Evolutionary conservation across 2,797 vertebrate genomes (phyloP).

Genomic region (Microctenopoma stevenorrisi): DNA sequence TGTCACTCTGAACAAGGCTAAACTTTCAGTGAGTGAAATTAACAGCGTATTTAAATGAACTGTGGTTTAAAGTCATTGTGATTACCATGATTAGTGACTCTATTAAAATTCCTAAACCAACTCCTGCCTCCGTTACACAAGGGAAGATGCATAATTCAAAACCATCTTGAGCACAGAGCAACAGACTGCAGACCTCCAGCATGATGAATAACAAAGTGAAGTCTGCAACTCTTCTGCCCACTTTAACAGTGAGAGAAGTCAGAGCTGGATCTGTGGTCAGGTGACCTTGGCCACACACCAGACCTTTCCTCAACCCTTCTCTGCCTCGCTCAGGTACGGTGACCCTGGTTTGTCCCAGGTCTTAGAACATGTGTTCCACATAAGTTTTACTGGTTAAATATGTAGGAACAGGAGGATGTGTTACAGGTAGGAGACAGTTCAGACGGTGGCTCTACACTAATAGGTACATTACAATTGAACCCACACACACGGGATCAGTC

Average conservation of each 20-base stretch:
- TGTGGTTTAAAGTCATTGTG: slow-evolving; percentile 3
- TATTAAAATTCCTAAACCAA: slow-evolving; percentile 50
- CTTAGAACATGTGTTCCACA: neutral
- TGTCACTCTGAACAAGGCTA: neutral
- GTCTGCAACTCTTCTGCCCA: slow-evolving; percentile 28
- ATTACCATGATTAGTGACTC: slow-evolving; percentile 42
- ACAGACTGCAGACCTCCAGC: slow-evolving; percentile 55
- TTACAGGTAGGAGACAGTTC: slow-evolving; percentile 15
- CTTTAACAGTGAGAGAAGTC: slow-evolving; percentile 45
- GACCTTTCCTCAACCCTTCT: neutral
- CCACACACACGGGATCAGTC: slow-evolving; percentile 70
- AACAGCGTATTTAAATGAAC: slow-evolving; percentile 1
- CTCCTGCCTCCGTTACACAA: slow-evolving; percentile 44
- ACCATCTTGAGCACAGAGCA: slow-evolving; percentile 47
- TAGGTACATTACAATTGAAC: slow-evolving; percentile 54
- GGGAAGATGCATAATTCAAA: slow-evolving; percentile 68
- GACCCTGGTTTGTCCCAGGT: slow-evolving; percentile 7
- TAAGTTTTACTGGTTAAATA: slow-evolving; percentile 5
- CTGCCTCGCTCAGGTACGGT: slow-evolving; percentile 20
- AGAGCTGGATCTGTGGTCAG: slow-evolving; percentile 34
- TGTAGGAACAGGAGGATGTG: slow-evolving; percentile 15
- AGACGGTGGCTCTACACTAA: slow-evolving; percentile 19
- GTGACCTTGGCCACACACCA: slow-evolving; percentile 6
- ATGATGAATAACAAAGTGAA: slow-evolving; percentile 62
- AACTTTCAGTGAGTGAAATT: neutral